Conservation (phyloP, 1,140 invertebrate species). For the Latrodectus geometricus region DNA sequence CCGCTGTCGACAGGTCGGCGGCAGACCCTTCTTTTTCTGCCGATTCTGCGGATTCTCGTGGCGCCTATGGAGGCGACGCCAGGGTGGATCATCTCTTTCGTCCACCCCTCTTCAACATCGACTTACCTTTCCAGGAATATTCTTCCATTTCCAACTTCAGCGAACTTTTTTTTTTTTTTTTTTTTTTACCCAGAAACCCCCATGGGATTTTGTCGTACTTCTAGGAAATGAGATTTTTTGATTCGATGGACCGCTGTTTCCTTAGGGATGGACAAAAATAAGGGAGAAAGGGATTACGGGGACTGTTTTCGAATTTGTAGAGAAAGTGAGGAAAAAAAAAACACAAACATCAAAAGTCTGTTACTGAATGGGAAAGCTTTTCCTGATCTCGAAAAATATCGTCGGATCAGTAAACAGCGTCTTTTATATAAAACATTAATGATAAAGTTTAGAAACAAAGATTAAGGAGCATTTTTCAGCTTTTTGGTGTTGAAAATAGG, state of each 20-base stretch:
- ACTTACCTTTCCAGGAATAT: conserved; percentile 79
- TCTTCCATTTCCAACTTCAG: neutral
- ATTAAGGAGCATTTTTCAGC: too few relatives aligned
- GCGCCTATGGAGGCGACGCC: conserved; percentile 16
- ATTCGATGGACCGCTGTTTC: neutral
- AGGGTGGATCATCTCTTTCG: neutral
- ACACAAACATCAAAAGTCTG: too few relatives aligned
- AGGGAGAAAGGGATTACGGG: neutral
- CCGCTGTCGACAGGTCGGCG: neutral
- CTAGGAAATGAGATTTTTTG: neutral
- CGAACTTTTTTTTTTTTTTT: too few relatives aligned
- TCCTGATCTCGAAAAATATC: too few relatives aligned
- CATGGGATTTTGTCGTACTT: neutral
- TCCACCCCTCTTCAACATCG: neutral
- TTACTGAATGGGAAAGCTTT: too few relatives aligned
- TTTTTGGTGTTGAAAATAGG: too few relatives aligned
- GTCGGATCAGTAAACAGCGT: too few relatives aligned
- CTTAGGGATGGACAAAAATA: conserved; percentile 66
- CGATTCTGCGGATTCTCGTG: conserved; percentile 52
- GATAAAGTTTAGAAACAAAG: too few relatives aligned
- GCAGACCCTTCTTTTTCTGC: conserved; percentile 26
- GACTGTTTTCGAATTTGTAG: neutral
- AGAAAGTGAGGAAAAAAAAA: too few relatives aligned
- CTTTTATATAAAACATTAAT: too few relatives aligned
- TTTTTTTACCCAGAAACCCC: too few relatives aligned